phyloP scores from a whole-genome alignment of 2,797 vertebrate genomes.

The Myotis pilosus region DNA sequence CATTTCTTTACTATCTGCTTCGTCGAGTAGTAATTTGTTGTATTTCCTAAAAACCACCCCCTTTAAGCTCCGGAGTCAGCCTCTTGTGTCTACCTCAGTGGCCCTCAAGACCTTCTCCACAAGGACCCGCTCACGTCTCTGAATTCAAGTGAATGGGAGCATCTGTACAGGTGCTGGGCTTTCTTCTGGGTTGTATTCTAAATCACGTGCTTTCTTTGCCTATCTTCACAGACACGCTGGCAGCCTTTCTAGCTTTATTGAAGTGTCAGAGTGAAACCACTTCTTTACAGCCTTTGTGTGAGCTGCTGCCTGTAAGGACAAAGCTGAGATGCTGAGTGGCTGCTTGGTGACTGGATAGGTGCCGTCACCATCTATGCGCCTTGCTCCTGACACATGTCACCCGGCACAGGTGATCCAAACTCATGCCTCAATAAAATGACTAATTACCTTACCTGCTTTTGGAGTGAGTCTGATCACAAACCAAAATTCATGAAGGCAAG shows the following conservation, averaged over 20 bases:
- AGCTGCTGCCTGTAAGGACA: neutral
- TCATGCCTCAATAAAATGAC: neutral
- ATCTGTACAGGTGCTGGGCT: neutral
- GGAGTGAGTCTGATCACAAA: neutral
- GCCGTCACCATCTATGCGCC: neutral
- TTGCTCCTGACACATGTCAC: neutral
- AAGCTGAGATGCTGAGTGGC: neutral
- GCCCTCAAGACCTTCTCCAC: neutral
- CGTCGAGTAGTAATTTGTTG: slow-evolving; percentile 56
- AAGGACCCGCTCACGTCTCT: neutral
- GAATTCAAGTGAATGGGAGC: neutral
- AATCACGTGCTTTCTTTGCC: neutral
- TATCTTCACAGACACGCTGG: neutral
- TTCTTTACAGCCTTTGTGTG: neutral
- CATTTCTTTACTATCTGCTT: slow-evolving; percentile 60
- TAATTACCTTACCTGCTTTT: neutral
- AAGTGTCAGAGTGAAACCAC: neutral
- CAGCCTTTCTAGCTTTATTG: neutral
- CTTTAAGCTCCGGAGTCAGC: slow-evolving; percentile 26
- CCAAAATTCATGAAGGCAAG: neutral
- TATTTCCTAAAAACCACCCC: slow-evolving; percentile 43
- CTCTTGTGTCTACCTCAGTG: neutral
- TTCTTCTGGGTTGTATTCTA: neutral
- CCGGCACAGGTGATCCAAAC: neutral
- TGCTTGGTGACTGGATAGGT: neutral